Conservation (phyloP, 2,888 invertebrate genomes). For the Lasioglossum oenotherae region DNA sequence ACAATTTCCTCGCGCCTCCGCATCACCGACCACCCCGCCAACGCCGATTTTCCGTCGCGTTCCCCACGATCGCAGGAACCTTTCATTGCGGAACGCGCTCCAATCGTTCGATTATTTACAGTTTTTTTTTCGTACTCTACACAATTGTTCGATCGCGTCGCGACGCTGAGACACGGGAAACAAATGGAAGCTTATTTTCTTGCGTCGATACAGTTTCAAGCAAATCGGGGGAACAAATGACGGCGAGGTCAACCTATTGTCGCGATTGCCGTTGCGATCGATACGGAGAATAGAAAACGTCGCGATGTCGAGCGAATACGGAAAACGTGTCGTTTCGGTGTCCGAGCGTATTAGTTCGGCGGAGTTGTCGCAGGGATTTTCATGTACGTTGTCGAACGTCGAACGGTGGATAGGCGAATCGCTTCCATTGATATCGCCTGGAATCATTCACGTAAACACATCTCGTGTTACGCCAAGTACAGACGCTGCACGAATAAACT, state of each 20-base stretch:
- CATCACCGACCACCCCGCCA: neutral
- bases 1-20: neutral
- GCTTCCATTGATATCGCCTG: constrained; percentile 52
- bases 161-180: neutral
- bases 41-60: constrained; percentile 3
- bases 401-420: neutral
- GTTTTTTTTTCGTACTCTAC: no score
- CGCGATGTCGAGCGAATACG: neutral
- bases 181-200: neutral
- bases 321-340: no score
- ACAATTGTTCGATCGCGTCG: no score
- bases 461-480: constrained; percentile 55
- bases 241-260: no score
- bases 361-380: no score
- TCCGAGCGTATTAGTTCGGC: no score
- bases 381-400: neutral
- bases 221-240: no score
- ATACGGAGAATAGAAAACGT: neutral
- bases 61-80: no score
- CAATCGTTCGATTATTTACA: neutral
- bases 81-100: no score
- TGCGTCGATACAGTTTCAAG: no score
- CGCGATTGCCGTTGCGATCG: neutral
- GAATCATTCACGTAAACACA: constrained; percentile 68
- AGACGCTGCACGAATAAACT: constrained; percentile 5